phyloP scores from a whole-genome alignment of 2,797 vertebrate species.

The Botia kubotai region DNA sequence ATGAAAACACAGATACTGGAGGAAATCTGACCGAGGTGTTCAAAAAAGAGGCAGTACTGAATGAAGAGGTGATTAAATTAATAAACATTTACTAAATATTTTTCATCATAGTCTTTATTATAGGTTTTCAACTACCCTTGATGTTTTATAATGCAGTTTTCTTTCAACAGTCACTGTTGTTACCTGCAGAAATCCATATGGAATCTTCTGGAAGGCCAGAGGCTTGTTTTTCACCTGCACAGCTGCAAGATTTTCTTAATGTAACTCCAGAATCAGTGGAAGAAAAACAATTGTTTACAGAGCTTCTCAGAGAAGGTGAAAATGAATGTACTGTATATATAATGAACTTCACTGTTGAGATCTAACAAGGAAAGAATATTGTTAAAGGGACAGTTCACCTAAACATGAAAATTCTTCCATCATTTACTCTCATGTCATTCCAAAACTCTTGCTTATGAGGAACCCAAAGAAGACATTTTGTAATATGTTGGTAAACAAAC shows the following conservation, averaged over 20 bases:
- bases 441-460: no score
- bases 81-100: not conserved
- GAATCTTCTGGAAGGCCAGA: conserved; percentile 53
- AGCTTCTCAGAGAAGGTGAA: conserved; percentile 75
- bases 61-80: conserved; percentile 76
- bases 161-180: conserved; percentile 77
- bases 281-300: conserved; percentile 64
- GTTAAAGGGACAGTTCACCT: no score
- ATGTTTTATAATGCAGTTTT: not conserved
- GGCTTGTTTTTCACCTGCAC: conserved; percentile 55
- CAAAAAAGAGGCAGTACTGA: conserved; percentile 65
- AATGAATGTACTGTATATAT: not conserved
- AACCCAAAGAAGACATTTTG: no score
- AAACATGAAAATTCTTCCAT: no score
- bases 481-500: no score
- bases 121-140: not conserved
- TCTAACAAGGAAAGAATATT: no score
- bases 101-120: not conserved
- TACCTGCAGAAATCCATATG: conserved; percentile 72
- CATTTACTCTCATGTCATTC: no score
- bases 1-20: not conserved
- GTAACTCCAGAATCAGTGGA: conserved; percentile 71
- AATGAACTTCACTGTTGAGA: not conserved
- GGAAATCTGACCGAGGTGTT: conserved; percentile 75
- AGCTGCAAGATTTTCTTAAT: conserved; percentile 66